Evolutionary conservation across 2,113 vertebrate species (phyloP), one percentile per base, ranked within the genome.

Genomic region (Lepisosteus osseus): DNA sequence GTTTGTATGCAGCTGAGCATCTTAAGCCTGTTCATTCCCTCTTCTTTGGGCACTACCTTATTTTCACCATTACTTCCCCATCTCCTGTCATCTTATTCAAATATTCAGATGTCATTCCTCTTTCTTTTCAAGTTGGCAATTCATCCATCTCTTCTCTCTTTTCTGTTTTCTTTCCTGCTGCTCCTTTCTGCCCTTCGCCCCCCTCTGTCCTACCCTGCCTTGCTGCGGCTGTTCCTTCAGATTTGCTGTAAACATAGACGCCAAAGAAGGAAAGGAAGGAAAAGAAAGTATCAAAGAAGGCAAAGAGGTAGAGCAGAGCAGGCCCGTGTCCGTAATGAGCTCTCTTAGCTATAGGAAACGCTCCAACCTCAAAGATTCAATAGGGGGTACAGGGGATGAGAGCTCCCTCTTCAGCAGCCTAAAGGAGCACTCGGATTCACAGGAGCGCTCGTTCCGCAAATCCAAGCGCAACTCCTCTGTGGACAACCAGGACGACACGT

Each of bases 291-390:
- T 76, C 56, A 91, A 90, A 75, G 94, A 94, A 54, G 87, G 86
- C 78, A 93, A 92, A 69, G 94, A 93, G 70, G 72, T 76, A 41
- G 94, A 96, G 67, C 86, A 93, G 59, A 77, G 66, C 83, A 88
- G 96, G 71, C 91, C 95, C 0, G 76, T 88, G 74, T 96, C 96
- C 0, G 93, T 88, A 40, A 89, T 95, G 89, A 97, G 96, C 84
- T 96, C 93, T 6, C 94, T 98, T 69, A 98, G 96, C 90, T 99
- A 99, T 83, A 93, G 96, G 80, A 97, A 95, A 82, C 90, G 93
- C 15, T 85, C 89, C 15, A 85, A 89, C 75, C 78, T 94, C 9
- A 98, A 98, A 81, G 93, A 95, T 68, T 95, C 94, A 65, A 96
- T 95, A 41, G 88, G 92, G 6, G 93, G 93, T 63, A 86, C 85